Evolutionary conservation across 2,888 invertebrate genomes (phyloP).

Genomic region (Patella depressa): DNA sequence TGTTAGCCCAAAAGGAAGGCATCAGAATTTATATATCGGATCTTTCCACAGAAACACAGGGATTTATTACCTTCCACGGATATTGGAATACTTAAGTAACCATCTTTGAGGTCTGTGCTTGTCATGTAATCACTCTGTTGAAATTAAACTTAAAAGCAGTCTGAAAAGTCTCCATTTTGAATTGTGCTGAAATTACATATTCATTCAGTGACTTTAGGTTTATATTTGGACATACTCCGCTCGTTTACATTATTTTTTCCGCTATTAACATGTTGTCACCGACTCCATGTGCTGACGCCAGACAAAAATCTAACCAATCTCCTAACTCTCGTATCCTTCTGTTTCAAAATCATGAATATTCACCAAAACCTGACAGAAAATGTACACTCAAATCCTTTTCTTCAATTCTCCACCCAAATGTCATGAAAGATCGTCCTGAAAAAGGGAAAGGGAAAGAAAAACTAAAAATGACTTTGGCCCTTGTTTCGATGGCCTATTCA

Average conservation of each 20-base stretch:
- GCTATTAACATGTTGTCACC: no score
- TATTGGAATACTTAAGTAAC: background rate
- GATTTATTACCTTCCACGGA: background rate
- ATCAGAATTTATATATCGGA: no score
- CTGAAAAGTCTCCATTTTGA: background rate
- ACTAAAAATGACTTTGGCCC: no score
- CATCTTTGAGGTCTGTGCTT: background rate
- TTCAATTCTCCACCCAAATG: no score
- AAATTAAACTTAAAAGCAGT: background rate
- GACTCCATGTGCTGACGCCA: background rate
- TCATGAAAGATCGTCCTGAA: no score
- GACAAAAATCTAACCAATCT: background rate
- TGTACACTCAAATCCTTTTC: background rate
- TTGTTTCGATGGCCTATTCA: no score
- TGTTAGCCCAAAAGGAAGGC: background rate
- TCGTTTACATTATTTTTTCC: background rate
- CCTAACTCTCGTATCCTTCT: no score
- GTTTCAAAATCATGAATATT: no score
- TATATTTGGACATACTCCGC: background rate
- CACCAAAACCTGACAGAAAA: background rate
- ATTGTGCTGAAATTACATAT: background rate
- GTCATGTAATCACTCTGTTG: background rate
- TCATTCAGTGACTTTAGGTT: background rate
- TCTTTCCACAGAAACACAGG: background rate
- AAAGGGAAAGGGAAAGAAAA: no score